These are phyloP conservation scores for Flexamia atlantica DNA, from an alignment of 2,888 invertebrate genomes.

Conservation along the genomic window DNA sequence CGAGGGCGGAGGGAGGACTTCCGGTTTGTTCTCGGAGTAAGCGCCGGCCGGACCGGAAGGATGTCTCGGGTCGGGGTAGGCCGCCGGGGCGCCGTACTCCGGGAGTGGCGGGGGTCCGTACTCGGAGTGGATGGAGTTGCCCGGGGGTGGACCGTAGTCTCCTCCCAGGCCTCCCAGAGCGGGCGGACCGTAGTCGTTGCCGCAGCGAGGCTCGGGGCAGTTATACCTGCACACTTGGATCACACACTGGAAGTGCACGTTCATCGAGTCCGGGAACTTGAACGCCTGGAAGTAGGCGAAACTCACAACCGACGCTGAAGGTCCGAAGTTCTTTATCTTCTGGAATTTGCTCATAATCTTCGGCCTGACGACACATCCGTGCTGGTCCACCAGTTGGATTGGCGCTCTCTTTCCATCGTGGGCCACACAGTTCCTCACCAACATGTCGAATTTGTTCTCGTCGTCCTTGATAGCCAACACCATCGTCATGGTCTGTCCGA, in stretches of 20 bases:
- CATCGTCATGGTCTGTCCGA: conserved; percentile 98
- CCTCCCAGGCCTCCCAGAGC: conserved; percentile 73
- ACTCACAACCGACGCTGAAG: conserved; percentile 93
- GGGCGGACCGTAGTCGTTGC: conserved; percentile 67
- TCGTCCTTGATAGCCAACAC: conserved; percentile 96
- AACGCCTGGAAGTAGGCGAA: conserved; percentile 97
- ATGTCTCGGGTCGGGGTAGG: conserved; percentile 92
- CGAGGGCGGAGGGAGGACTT: conserved; percentile 90
- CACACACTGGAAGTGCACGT: conserved; percentile 97
- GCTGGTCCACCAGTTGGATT: conserved; percentile 94
- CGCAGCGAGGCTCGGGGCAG: conserved; percentile 85
- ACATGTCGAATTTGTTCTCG: conserved; percentile 96
- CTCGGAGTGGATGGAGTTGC: conserved; percentile 78
- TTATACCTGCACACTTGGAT: conserved; percentile 96
- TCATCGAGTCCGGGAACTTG: conserved; percentile 97
- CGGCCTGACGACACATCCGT: conserved; percentile 94
- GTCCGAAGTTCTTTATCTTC: conserved; percentile 96
- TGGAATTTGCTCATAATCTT: conserved; percentile 96
- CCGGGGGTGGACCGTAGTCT: conserved; percentile 74
- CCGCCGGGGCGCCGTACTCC: conserved; percentile 85
- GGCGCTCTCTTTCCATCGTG: conserved; percentile 96
- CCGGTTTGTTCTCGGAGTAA: conserved; percentile 86
- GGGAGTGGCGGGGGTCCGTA: conserved; percentile 83
- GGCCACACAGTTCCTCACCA: conserved; percentile 95
- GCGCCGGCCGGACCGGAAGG: conserved; percentile 89